Percentiles rank a stretch among this genome's conserved stretches.
phyloP scores from a whole-genome alignment of 2,113 vertebrate genomes.

The Archocentrus centrarchus region DNA sequence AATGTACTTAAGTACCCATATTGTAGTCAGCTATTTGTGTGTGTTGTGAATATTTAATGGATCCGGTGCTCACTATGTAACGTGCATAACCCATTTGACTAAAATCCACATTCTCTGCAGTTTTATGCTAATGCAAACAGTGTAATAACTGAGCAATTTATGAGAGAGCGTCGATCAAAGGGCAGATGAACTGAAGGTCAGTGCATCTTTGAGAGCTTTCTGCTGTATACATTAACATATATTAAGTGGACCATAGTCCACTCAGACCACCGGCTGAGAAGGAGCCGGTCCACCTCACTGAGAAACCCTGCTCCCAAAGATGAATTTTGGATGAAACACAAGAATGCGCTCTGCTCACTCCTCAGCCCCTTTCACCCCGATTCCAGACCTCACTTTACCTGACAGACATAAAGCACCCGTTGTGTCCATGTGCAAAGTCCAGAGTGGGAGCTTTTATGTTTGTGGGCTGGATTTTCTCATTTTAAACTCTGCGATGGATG shows the following conservation, averaged over 20 bases:
- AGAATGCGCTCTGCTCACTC: constrained; percentile 64
- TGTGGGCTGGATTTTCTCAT: neutral
- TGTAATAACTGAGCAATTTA: neutral
- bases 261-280: constrained; percentile 59
- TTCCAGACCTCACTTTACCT: constrained; percentile 62
- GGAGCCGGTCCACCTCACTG: constrained; percentile 13
- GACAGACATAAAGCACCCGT: constrained; percentile 59
- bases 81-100: neutral
- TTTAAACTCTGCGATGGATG: neutral
- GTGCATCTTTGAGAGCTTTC: neutral
- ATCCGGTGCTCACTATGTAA: neutral
- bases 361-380: constrained; percentile 21
- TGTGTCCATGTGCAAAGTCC: constrained; percentile 39
- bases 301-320: constrained; percentile 20
- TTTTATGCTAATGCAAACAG: neutral
- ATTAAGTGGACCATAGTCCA: constrained; percentile 28
- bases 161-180: neutral
- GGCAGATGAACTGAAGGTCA: neutral
- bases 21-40: neutral
- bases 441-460: neutral
- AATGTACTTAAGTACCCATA: neutral
- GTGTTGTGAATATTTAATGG: neutral
- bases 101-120: neutral
- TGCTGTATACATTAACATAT: constrained; percentile 34
- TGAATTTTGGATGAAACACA: constrained; percentile 69